These are phyloP conservation scores for Epinotia ramella DNA, from an alignment of 2,888 invertebrate species.

Conservation along the genomic window DNA sequence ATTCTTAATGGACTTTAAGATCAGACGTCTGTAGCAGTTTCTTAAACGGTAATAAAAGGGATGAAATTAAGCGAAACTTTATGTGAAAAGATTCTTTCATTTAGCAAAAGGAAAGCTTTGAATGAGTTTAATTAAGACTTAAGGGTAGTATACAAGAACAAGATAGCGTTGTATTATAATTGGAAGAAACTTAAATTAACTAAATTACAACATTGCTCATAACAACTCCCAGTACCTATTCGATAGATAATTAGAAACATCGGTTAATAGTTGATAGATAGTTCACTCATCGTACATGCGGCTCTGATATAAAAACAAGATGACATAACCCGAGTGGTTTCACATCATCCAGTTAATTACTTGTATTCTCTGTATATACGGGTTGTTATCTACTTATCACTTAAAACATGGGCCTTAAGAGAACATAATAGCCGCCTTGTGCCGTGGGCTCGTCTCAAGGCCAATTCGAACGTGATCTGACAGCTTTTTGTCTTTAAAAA, in stretches of 20 bases:
- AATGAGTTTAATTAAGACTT: conserved; percentile 45
- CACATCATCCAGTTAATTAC: conserved; percentile 41
- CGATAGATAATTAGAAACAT: background rate
- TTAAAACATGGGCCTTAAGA: conserved; percentile 55
- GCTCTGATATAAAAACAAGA: conserved; percentile 8
- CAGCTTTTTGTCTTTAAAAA: conserved; percentile 61
- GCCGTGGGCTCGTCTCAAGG: conserved; percentile 69
- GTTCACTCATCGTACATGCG: conserved; percentile 2
- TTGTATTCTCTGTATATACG: conserved; percentile 30
- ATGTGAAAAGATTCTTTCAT: conserved; percentile 43
- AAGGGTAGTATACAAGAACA: conserved; percentile 32
- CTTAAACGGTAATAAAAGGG: conserved; percentile 33
- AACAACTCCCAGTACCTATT: conserved; percentile 3
- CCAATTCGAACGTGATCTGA: conserved; percentile 64
- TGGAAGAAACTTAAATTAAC: conserved; percentile 42
- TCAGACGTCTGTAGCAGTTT: conserved; percentile 42
- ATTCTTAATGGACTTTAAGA: conserved; percentile 37
- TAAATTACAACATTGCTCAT: conserved; percentile 27
- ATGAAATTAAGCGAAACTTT: conserved; percentile 44
- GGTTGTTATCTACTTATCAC: conserved; percentile 38
- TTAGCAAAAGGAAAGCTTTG: conserved; percentile 38
- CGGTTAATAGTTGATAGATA: background rate
- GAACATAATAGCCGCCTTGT: conserved; percentile 52
- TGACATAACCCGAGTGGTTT: conserved; percentile 33
- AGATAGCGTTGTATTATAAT: conserved; percentile 37